Evolutionary conservation across 2,797 vertebrate genomes (phyloP), one percentile per base, ranked within the genome.

Genomic region (Parauchenoglanis ngamensis): DNA sequence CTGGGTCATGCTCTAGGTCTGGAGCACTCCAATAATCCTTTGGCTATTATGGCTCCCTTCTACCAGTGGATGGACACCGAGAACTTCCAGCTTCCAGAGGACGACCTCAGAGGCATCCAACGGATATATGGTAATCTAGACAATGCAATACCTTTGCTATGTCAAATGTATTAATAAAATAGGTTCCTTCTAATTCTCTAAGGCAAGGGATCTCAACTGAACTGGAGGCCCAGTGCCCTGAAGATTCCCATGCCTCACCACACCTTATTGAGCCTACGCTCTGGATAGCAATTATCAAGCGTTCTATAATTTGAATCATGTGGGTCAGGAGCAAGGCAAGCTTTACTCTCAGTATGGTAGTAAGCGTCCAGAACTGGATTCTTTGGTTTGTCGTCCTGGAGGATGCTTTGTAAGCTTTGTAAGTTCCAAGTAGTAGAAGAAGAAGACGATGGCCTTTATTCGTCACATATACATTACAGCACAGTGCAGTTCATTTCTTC

Each of bases 21-120:
- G 88, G 98, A 99, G 90, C 98, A 99, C 91, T 99, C 98, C 49
- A 98, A 97, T 94, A 98, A 99, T 92, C 98, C 98, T 1, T 93
- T 95, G 0, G 98, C 98, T 88, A 99, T 99, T 93, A 99, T 99
- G 98, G 98, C 98, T 0, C 98, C 98, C 0, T 99, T 99, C 93
- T 99, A 99, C 94, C 98, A 99, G 87, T 99, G 98, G 98, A 99
- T 99, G 98, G 98, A 99, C 92, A 98, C 96, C 0, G 98, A 98
- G 7, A 95, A 97, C 92, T 99, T 99, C 94, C 95, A 97, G 93
- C 93, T 99, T 84, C 98, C 98, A 0, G 97, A 98, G 1, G 98
- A 99, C 0, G 98, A 99, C 90, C 95, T 95, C 28, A 94, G 94
- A 56, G 98, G 98, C 75, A 98, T 99, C 80, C 98, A 99, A 88